Conservation (phyloP, 2,113 vertebrate species). For the Gallinago paraguaiae region DNA sequence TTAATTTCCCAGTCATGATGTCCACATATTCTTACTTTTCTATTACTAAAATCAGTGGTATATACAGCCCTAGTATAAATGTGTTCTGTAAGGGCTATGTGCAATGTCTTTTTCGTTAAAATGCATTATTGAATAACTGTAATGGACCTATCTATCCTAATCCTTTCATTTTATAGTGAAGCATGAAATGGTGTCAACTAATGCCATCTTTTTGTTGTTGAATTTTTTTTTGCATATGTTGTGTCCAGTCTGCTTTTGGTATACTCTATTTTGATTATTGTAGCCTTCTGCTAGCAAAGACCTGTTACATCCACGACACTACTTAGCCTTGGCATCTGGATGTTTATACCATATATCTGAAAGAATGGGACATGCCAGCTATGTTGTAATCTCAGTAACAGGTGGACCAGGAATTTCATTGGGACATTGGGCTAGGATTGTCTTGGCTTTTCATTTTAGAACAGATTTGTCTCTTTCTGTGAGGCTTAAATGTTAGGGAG, state of each 20-base stretch:
- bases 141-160: background rate
- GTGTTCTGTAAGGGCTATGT: background rate
- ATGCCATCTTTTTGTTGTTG: background rate
- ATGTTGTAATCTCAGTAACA: background rate
- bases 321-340: background rate
- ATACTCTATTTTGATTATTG: background rate
- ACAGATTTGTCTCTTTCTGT: background rate
- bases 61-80: background rate
- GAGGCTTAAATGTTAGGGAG: background rate
- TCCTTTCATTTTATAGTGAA: background rate
- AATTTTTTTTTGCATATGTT: background rate
- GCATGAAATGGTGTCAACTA: background rate
- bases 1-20: background rate
- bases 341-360: background rate
- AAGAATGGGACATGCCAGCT: background rate
- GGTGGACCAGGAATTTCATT: background rate
- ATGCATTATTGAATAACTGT: background rate
- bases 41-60: background rate
- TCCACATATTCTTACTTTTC: background rate
- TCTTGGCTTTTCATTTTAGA: background rate
- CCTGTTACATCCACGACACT: background rate
- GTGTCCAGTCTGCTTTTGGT: background rate
- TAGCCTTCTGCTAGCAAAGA: background rate
- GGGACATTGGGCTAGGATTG: background rate
- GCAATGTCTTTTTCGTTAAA: background rate